Base-by-base conservation (phyloP, 1,140 invertebrate genomes). In the Physella acuta region DNA sequence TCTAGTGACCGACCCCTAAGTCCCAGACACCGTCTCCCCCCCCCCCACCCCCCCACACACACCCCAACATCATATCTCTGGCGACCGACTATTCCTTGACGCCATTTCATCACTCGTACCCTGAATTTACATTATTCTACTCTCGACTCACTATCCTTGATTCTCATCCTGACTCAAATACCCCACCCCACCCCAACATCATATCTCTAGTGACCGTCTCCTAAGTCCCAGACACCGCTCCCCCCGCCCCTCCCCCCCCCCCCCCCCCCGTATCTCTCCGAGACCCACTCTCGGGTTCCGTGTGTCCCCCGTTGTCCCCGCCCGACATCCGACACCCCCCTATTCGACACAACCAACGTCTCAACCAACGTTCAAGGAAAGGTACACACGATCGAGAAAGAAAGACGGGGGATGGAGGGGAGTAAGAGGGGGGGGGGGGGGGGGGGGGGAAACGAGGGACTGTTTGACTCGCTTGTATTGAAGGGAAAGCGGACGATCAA, bases 381-480 rank as follows among this genome's bases (percentile, higher is more conserved):
- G 24, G 49, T 17, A 31, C 30, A 30, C 17, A 28, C 53, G 51
- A 34, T n/a, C 31, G 33, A 55, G 28, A 55, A 17, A 66, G 64
- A 53, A 52, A 66, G 64, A 66, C 24, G 55, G 64, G 36, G 16
- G 34, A 34, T n/a, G 26, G 24, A 51, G 37, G 30, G 24, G 39
- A 51, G 55, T 4, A 34, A 37, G 30, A 37, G 28, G 26, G 51
- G 26, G 33, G 28, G 64, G 33, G 64, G 26, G 64, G n/a, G 52
- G 28, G 52, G 30, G 39, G 51, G 33, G 31, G 28, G 44, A 64
- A 34, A 56, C n/a, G n/a, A n/a, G n/a, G n/a, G n/a, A n/a, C n/a
- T n/a, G n/a, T n/a, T n/a, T n/a, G n/a, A n/a, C n/a, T n/a, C n/a
- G n/a, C n/a, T n/a, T n/a, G n/a, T n/a, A n/a, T n/a, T n/a, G n/a